These are phyloP conservation scores for Nymphalis c-album DNA, from an alignment of 2,888 invertebrate species.

Conservation along the genomic window DNA sequence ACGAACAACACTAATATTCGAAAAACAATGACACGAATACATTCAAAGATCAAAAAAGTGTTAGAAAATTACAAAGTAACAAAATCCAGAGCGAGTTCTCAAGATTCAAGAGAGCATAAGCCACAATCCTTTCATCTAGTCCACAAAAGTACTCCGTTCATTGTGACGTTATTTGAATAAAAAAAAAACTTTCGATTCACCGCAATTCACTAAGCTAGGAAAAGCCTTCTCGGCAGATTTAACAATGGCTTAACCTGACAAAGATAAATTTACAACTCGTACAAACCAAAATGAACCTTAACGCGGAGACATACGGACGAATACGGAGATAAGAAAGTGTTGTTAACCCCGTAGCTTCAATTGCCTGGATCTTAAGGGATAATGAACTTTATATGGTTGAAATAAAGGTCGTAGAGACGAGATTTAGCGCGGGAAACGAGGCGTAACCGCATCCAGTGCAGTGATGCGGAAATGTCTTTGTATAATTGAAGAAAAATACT, in stretches of 20 bases:
- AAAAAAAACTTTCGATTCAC: constrained; percentile 36
- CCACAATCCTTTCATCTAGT: constrained; percentile 27
- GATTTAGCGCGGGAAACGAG: constrained; percentile 20
- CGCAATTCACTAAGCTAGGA: constrained; percentile 37
- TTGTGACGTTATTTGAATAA: constrained; percentile 32
- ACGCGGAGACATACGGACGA: not conserved
- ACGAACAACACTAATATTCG: too few relatives aligned
- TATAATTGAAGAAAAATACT: constrained; percentile 40
- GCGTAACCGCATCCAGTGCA: constrained; percentile 34
- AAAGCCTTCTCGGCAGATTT: constrained; percentile 39
- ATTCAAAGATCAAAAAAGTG: not conserved
- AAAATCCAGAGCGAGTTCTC: constrained; percentile 10
- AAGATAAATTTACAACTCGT: not conserved
- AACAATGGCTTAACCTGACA: constrained; percentile 35
- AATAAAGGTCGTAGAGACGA: constrained; percentile 25
- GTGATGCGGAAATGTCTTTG: constrained; percentile 40
- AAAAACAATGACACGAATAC: not conserved
- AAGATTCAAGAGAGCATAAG: constrained; percentile 25
- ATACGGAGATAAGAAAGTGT: constrained; percentile 13
- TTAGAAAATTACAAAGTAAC: constrained; percentile 8
- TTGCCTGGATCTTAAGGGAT: constrained; percentile 24
- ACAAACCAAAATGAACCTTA: constrained; percentile 16
- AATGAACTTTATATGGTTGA: constrained; percentile 27
- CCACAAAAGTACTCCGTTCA: constrained; percentile 24
- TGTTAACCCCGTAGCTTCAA: constrained; percentile 34